Conservation (phyloP, 1,140 invertebrate genomes). For the Drosophila pseudoobscura region DNA sequence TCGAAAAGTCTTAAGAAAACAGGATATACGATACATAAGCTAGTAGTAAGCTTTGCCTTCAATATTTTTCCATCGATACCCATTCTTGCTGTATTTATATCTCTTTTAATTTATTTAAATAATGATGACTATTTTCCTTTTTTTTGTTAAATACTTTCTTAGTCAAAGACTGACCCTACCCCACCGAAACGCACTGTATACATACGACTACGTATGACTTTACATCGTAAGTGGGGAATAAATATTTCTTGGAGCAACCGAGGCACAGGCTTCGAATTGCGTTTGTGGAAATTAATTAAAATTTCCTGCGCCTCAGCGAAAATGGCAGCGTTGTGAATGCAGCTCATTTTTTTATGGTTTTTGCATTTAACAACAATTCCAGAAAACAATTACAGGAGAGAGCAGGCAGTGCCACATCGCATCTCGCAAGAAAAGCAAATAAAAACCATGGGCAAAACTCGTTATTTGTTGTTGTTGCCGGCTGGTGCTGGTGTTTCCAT, state of each 20-base stretch:
- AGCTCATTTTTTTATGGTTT: constrained; percentile 19
- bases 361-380: constrained; percentile 27
- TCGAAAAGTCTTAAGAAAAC: too few species aligned
- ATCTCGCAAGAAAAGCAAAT: constrained; percentile 9
- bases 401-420: too few species aligned
- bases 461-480: constrained; percentile 26
- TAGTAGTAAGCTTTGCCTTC: too few species aligned
- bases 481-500: constrained; percentile 21
- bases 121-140: too few species aligned
- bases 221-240: too few species aligned
- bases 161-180: too few species aligned
- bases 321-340: constrained; percentile 32
- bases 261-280: constrained; percentile 27
- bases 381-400: constrained; percentile 43
- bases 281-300: constrained; percentile 54
- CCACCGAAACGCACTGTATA: background rate
- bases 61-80: too few species aligned
- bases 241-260: background rate
- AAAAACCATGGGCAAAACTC: constrained; percentile 19
- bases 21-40: too few species aligned
- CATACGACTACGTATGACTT: too few species aligned
- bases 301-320: constrained; percentile 27
- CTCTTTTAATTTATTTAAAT: too few species aligned
- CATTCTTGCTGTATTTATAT: too few species aligned
- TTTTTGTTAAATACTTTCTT: too few species aligned